Evolutionary conservation across 2,888 invertebrate genomes (phyloP).

Genomic region (Ornithoptera priamus): DNA sequence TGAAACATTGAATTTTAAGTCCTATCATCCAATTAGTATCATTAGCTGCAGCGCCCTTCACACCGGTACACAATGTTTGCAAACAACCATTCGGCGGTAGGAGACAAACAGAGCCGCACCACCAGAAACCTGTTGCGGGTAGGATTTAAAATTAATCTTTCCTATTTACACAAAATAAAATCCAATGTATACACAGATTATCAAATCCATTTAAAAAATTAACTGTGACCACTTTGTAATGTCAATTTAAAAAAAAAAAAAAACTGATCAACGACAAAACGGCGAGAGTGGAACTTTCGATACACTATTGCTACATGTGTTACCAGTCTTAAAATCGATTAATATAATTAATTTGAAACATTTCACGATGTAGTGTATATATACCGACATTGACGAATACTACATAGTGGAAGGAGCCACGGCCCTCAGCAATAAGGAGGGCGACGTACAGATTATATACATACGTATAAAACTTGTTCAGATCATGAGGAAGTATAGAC

Average conservation of each 20-base stretch:
- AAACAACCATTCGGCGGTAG: no score
- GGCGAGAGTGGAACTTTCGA: not conserved
- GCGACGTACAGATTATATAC: no score
- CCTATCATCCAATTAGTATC: no score
- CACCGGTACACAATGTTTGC: no score
- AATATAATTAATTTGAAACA: not conserved
- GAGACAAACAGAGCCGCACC: not conserved
- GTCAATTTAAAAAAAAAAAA: slow-evolving; percentile 14
- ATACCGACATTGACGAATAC: not conserved
- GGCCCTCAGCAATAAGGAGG: no score
- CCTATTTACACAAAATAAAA: slow-evolving; percentile 26
- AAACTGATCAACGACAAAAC: not conserved
- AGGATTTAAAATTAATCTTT: slow-evolving; percentile 20
- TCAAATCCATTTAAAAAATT: slow-evolving; percentile 8
- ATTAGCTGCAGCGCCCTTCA: no score
- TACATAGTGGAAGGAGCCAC: not conserved
- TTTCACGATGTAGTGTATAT: not conserved
- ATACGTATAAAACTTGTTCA: no score
- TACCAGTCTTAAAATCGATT: slow-evolving; percentile 1
- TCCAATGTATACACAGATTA: slow-evolving; percentile 15
- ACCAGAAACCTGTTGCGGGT: not conserved
- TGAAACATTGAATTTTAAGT: no score
- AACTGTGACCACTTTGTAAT: slow-evolving; percentile 20
- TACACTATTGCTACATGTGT: slow-evolving; percentile 2
- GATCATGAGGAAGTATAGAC: no score